Conservation (phyloP, 2,113 vertebrate species). For the Orthonyx spaldingii region DNA sequence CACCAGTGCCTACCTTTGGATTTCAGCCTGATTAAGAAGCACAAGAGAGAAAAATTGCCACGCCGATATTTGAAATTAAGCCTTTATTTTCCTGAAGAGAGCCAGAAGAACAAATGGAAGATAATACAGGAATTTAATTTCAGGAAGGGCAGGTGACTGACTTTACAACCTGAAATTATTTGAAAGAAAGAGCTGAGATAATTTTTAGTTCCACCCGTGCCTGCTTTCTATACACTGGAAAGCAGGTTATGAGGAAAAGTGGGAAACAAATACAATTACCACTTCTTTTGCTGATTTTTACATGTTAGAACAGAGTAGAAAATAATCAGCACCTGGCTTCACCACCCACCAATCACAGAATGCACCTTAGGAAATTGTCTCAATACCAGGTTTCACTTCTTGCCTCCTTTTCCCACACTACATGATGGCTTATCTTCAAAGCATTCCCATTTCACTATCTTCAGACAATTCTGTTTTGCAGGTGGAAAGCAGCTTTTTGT, state of each 20-base stretch:
- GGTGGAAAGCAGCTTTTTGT: constrained; percentile 50
- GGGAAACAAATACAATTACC: not conserved
- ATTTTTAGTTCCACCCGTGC: not conserved
- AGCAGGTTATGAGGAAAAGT: not conserved
- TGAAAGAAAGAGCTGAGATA: not conserved
- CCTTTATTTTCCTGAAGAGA: not conserved
- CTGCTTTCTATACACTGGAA: not conserved
- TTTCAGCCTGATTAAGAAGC: not conserved
- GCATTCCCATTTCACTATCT: constrained; percentile 55
- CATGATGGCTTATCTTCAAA: constrained; percentile 65
- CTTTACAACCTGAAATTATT: not conserved
- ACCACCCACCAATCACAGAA: constrained; percentile 18
- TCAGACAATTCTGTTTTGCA: constrained; percentile 59
- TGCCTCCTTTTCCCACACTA: constrained; percentile 51
- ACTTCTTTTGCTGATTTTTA: not conserved
- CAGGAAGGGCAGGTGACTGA: not conserved
- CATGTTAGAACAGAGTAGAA: constrained; percentile 37
- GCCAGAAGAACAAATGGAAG: not conserved
- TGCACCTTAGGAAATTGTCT: constrained; percentile 33
- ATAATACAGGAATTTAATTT: not conserved
- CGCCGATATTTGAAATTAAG: not conserved
- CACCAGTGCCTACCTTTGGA: not conserved
- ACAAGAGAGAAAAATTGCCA: not conserved
- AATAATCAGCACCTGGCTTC: constrained; percentile 49
- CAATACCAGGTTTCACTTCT: constrained; percentile 35